Evolutionary conservation across 2,797 vertebrate species (phyloP), one percentile per base, ranked within the genome.

Genomic region (Acrocephalus scirpaceus): DNA sequence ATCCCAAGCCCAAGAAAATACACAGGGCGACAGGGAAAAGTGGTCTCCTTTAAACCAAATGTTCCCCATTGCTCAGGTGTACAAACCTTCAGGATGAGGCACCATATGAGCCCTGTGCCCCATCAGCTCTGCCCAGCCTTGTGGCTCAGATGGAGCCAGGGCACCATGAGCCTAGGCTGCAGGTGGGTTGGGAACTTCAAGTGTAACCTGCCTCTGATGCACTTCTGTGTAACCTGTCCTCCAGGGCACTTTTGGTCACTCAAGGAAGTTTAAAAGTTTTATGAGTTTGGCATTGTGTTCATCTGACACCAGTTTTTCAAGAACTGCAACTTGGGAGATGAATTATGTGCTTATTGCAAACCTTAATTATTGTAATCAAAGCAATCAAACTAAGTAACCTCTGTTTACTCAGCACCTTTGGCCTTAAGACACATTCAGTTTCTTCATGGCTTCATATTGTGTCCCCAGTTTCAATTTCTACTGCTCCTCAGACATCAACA

Each of bases 81-180:
- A 14, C 34, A 57, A 47, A 32, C 29, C 15, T 38, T 12, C 36
- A 6, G 30, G 57, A 26, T 1, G 0, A 77, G 73, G 84, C 20
- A 27, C 14, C 0, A 3, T 0, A 0, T 2, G 10, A 34, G 44
- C 50, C 40, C 36, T 2, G 2, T 7, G 45, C n/a, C 32, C 32
- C 48, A 8, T 2, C 12, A 32, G 32, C 60, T 45, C 45, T 53
- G 50, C 18, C 36, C 57, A 36, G 72, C 38, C 45, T 11, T 36
- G 26, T 3, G 3, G 21, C 54, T 27, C 14, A 4, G 44, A 13
- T 7, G 26, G 13, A 82, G 32, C 6, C 11, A 1, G 38, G 32
- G 56, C 48, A 75, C 74, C 23, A 0, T 1, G 9, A 54, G 20
- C 10, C 29, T 18, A 4, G 19, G 42, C 72, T 51, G 56, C 14